phyloP scores from a whole-genome alignment of 1,140 invertebrate species.

The Drosophila arizonae region DNA sequence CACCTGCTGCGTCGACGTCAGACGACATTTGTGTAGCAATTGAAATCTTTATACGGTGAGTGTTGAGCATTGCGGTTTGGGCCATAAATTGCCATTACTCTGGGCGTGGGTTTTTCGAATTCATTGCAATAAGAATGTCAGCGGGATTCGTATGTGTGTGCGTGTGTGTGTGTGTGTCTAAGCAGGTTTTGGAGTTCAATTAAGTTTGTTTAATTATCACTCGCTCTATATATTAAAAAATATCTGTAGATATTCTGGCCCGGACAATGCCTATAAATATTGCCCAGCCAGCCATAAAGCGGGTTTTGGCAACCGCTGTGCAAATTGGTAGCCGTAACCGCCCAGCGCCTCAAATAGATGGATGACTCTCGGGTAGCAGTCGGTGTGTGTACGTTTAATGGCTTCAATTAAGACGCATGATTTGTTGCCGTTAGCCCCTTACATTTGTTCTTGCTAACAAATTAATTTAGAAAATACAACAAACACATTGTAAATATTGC shows the following conservation, averaged over 20 bases:
- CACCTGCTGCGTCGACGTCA: slow-evolving; percentile 42
- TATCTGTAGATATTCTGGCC: slow-evolving; percentile 44
- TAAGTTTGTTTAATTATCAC: slow-evolving; percentile 60
- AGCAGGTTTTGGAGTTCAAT: slow-evolving; percentile 38
- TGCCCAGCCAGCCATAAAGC: slow-evolving; percentile 18
- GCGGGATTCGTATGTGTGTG: not conserved
- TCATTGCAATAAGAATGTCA: slow-evolving; percentile 2
- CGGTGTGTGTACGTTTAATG: slow-evolving; percentile 63
- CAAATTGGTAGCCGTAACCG: slow-evolving; percentile 21
- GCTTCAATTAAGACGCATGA: slow-evolving; percentile 59
- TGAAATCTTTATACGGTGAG: slow-evolving; percentile 66
- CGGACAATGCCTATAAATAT: slow-evolving; percentile 60
- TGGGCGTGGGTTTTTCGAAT: slow-evolving; percentile 53
- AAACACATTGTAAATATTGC: slow-evolving; percentile 40
- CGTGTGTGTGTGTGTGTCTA: not conserved
- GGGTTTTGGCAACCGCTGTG: slow-evolving; percentile 55
- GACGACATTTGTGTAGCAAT: slow-evolving; percentile 38
- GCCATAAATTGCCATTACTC: slow-evolving; percentile 60
- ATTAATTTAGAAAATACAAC: slow-evolving; percentile 61
- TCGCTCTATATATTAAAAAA: slow-evolving; percentile 47
- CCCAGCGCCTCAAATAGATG: slow-evolving; percentile 48
- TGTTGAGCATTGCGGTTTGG: slow-evolving; percentile 28
- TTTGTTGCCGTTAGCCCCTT: slow-evolving; percentile 43
- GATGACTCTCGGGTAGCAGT: slow-evolving; percentile 63
- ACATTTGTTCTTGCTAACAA: slow-evolving; percentile 62